Evolutionary conservation across 2,888 invertebrate genomes (phyloP).

Genomic region (Leucophora obtusa): DNA sequence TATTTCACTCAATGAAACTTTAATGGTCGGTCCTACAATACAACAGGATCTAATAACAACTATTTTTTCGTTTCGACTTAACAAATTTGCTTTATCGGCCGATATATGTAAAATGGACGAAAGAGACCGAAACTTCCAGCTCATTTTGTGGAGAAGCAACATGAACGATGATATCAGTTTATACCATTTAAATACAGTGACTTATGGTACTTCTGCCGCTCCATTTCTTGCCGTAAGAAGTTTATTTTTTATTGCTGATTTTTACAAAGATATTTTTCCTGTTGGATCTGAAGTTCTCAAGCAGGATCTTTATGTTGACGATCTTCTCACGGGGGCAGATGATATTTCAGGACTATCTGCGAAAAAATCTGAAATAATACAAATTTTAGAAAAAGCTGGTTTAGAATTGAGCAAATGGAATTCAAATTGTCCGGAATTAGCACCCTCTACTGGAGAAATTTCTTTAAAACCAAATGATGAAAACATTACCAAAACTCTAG

Average conservation of each 20-base stretch:
- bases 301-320: not conserved
- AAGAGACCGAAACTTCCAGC: too few relatives aligned
- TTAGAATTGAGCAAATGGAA: conserved; percentile 7
- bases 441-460: not conserved
- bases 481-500: not conserved
- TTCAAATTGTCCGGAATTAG: not conserved
- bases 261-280: not conserved
- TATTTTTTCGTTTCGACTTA: too few relatives aligned
- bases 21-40: conserved; percentile 36
- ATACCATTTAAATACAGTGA: too few relatives aligned
- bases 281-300: not conserved
- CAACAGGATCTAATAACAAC: conserved; percentile 9
- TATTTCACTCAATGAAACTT: too few relatives aligned
- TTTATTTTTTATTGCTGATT: not conserved
- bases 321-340: conserved; percentile 12
- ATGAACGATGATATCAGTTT: too few relatives aligned
- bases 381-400: conserved; percentile 6
- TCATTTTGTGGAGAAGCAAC: too few relatives aligned
- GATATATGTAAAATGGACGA: too few relatives aligned
- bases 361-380: not conserved
- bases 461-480: not conserved
- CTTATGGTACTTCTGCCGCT: not conserved
- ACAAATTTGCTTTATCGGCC: too few relatives aligned
- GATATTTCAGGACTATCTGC: not conserved
- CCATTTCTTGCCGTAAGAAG: not conserved